These are phyloP conservation scores for Hypotaenidia okinawae DNA, from an alignment of 2,797 vertebrate species.

Conservation along the genomic window DNA sequence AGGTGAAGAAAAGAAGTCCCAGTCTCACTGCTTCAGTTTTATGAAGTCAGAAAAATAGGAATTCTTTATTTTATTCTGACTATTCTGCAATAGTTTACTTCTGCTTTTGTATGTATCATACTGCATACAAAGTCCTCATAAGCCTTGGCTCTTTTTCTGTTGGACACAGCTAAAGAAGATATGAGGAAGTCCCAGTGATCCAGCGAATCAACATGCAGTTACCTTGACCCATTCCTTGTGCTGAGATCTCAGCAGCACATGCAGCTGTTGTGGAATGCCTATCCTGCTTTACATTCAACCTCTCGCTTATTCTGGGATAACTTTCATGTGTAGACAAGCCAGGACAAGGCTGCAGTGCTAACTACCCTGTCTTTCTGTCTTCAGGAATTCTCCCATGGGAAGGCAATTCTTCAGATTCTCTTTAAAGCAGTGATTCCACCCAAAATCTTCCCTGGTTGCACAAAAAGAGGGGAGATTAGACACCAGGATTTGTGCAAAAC, in stretches of 20 bases:
- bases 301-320: slow-evolving; percentile 29
- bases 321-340: slow-evolving; percentile 46
- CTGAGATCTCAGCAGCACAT: not conserved
- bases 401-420: slow-evolving; percentile 33
- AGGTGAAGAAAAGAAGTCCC: not conserved
- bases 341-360: slow-evolving; percentile 34
- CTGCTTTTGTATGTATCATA: not conserved
- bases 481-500: not conserved
- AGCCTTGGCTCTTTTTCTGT: not conserved
- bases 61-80: not conserved
- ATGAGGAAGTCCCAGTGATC: not conserved
- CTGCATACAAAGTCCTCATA: not conserved
- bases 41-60: not conserved
- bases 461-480: not conserved
- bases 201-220: not conserved
- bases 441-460: not conserved
- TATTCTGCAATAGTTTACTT: not conserved
- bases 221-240: not conserved
- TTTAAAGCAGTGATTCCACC: not conserved
- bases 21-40: not conserved
- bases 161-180: not conserved
- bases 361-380: slow-evolving; percentile 5
- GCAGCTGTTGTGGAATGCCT: not conserved
- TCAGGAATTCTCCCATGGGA: slow-evolving; percentile 49
- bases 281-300: not conserved